These are phyloP conservation scores for Ophion obscuratus DNA, from an alignment of 2,888 invertebrate genomes.

Conservation along the genomic window DNA sequence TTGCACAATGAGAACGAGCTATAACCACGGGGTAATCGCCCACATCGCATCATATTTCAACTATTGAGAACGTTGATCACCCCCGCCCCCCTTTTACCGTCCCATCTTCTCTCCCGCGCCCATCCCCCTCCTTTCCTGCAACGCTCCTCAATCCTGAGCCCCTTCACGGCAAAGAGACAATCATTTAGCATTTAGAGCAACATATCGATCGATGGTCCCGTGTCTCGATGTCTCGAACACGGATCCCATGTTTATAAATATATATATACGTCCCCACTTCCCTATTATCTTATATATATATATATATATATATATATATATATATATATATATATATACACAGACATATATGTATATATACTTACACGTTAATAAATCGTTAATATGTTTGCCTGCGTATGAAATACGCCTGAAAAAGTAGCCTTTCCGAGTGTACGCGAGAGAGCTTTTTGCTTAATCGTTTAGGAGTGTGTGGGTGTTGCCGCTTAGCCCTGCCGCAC, in stretches of 20 bases:
- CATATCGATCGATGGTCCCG: conserved; percentile 43
- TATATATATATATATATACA: not conserved
- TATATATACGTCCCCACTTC: not conserved
- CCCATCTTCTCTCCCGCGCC: not conserved
- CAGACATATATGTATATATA: conserved; percentile 39
- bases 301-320: conserved; percentile 12
- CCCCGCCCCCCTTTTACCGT: too few species aligned
- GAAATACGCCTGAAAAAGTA: conserved; percentile 36
- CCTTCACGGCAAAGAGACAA: conserved; percentile 77
- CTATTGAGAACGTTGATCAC: too few species aligned
- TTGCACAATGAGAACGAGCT: conserved; percentile 31
- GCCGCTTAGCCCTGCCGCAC: conserved; percentile 17
- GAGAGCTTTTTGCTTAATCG: conserved; percentile 28
- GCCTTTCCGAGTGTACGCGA: conserved; percentile 9
- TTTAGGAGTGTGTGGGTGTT: conserved; percentile 22
- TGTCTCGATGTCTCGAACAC: conserved; percentile 5
- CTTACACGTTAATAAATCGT: conserved; percentile 67
- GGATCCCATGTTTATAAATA: conserved; percentile 6
- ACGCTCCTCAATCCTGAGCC: conserved; percentile 20
- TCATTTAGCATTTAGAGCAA: conserved; percentile 69
- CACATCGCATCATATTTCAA: not conserved
- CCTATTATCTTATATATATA: conserved; percentile 6
- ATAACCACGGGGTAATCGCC: not conserved
- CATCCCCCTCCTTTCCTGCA: conserved; percentile 8
- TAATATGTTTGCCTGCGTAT: conserved; percentile 38